Conservation (phyloP, 1,140 invertebrate genomes). For the Heliconius nattereri region DNA sequence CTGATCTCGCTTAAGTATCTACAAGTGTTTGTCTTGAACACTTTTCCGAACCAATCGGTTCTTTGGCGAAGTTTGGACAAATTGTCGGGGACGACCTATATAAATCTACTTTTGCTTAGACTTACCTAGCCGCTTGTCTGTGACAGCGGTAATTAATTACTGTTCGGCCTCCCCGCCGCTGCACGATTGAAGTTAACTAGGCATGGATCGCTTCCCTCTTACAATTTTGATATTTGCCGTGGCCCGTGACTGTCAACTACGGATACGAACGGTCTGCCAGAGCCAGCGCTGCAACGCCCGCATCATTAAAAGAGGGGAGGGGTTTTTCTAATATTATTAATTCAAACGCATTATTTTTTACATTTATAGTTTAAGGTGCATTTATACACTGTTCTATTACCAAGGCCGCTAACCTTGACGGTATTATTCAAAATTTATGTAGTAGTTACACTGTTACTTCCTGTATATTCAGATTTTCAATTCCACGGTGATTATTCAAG, state of each 20-base stretch:
- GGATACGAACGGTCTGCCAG: conserved; percentile 32
- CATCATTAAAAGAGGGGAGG: conserved; percentile 5
- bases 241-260: conserved; percentile 33
- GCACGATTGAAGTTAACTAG: conserved; percentile 44
- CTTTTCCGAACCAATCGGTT: conserved; percentile 10
- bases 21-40: conserved; percentile 12
- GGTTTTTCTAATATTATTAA: conserved; percentile 25
- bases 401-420: neutral
- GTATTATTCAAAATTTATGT: neutral
- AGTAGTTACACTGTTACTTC: neutral
- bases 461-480: neutral
- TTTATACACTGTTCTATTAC: neutral
- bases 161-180: conserved; percentile 37
- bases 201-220: conserved; percentile 39
- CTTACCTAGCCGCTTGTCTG: conserved; percentile 45
- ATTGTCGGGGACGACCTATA: conserved; percentile 31
- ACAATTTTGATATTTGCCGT: conserved; percentile 42
- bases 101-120: conserved; percentile 39
- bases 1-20: conserved; percentile 7
- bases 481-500: neutral
- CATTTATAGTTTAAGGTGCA: neutral
- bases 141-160: conserved; percentile 54
- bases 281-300: conserved; percentile 18
- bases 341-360: neutral
- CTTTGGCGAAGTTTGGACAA: conserved; percentile 35